A percentile compares a stretch with the other conserved stretches of the same genome.
Conservation (phyloP, 1,140 invertebrate genomes). For the Antheraea mylitta region DNA sequence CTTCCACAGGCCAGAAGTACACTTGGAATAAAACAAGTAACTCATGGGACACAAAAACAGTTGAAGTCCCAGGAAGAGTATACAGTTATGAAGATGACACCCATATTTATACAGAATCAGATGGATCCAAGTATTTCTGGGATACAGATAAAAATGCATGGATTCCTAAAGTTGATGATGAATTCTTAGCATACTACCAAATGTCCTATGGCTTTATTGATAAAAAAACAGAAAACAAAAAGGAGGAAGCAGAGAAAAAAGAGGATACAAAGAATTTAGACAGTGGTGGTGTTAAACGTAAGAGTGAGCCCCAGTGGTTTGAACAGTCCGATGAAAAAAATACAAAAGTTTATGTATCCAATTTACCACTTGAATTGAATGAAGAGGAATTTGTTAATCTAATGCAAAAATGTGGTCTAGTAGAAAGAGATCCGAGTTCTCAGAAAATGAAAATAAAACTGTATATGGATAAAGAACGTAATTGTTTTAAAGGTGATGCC, state of each 20-base stretch:
- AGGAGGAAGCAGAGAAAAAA: conserved; percentile 47
- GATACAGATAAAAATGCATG: conserved; percentile 94
- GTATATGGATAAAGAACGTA: conserved; percentile 91
- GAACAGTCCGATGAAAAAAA: conserved; percentile 95
- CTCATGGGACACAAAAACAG: conserved; percentile 80
- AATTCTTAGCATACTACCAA: conserved; percentile 97
- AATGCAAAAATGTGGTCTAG: conserved; percentile 98
- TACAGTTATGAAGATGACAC: conserved; percentile 89
- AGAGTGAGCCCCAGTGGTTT: conserved; percentile 90
- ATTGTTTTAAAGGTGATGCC: conserved; percentile 96
- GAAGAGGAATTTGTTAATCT: conserved; percentile 94
- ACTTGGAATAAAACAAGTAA: conserved; percentile 83
- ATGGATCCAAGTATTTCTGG: conserved; percentile 95
- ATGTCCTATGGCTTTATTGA: conserved; percentile 94
- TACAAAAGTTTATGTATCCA: conserved; percentile 98
- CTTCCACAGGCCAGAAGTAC: conserved; percentile 82
- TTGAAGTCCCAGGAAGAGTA: conserved; percentile 50
- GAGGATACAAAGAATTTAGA: conserved; percentile 45
- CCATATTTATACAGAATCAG: conserved; percentile 91
- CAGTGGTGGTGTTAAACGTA: conserved; percentile 61
- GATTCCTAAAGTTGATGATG: conserved; percentile 98
- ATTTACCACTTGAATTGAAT: conserved; percentile 93
- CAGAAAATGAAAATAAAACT: conserved; percentile 96
- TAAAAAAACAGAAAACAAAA: conserved; percentile 72
- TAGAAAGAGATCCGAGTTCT: conserved; percentile 91